A percentile compares a stretch with the other conserved stretches of the same genome.
Evolutionary conservation across 2,888 invertebrate genomes (phyloP).

Genomic region (Monoplex corrugatus): DNA sequence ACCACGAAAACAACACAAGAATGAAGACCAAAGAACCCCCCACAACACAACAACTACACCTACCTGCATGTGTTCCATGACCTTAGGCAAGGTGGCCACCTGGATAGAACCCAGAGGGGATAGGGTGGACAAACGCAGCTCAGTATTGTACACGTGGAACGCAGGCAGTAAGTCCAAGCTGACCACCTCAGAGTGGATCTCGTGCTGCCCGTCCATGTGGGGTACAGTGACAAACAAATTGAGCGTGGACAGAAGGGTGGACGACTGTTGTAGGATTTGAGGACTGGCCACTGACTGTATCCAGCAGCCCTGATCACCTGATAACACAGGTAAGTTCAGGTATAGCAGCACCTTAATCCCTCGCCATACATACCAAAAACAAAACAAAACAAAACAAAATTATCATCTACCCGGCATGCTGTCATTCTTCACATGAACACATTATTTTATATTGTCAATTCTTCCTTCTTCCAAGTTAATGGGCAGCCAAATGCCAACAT

Average conservation of each 20-base stretch:
- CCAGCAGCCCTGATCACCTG: conserved; percentile 49
- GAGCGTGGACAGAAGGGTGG: conserved; percentile 67
- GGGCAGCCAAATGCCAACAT: too few relatives aligned
- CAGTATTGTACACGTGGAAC: conserved; percentile 74
- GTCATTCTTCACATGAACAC: too few relatives aligned
- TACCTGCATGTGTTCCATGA: conserved; percentile 74
- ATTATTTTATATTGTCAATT: too few relatives aligned
- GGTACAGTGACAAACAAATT: conserved; percentile 65
- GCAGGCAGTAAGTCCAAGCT: conserved; percentile 75
- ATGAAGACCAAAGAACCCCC: too few relatives aligned
- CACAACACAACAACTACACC: too few relatives aligned
- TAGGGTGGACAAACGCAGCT: conserved; percentile 73
- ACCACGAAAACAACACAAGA: too few relatives aligned
- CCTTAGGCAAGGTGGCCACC: conserved; percentile 64
- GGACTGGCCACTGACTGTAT: conserved; percentile 24
- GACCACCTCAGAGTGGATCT: conserved; percentile 65
- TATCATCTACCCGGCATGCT: too few relatives aligned
- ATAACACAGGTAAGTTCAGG: not conserved
- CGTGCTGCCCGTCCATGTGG: conserved; percentile 67
- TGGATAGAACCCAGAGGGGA: conserved; percentile 69
- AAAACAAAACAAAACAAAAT: not conserved
- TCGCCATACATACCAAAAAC: not conserved
- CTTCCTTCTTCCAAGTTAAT: too few relatives aligned
- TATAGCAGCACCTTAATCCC: not conserved
- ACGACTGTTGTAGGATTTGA: conserved; percentile 61